Percentiles rank a stretch among this genome's conserved stretches.
phyloP scores from a whole-genome alignment of 2,888 invertebrate species.

The Stramonita haemastoma region DNA sequence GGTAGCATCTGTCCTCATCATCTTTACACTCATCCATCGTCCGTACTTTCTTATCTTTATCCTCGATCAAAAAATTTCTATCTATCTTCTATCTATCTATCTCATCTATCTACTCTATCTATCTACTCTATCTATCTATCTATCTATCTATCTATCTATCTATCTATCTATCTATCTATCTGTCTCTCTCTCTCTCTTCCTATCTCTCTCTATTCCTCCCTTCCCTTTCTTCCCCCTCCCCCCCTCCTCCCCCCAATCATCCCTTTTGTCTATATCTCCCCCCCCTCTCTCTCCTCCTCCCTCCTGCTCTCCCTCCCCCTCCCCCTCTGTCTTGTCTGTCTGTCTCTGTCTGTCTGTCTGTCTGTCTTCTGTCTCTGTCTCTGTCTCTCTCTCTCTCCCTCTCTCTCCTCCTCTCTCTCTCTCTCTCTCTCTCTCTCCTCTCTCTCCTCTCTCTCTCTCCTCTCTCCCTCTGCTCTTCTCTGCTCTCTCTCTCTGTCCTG shows the following conservation, averaged over 20 bases:
- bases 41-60: too few species aligned
- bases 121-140: background rate
- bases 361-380: background rate
- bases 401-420: background rate
- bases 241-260: background rate
- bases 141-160: background rate
- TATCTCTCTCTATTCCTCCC: background rate
- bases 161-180: background rate
- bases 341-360: background rate
- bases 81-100: background rate
- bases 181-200: background rate
- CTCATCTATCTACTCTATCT: background rate
- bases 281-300: background rate
- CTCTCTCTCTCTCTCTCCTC: slow-evolving; percentile 10
- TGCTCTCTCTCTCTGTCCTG: background rate
- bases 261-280: too few species aligned
- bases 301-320: background rate
- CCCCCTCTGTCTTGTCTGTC: background rate
- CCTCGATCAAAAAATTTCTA: too few species aligned
- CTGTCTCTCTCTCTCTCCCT: background rate
- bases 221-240: background rate
- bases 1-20: too few species aligned
- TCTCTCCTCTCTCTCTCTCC: too few species aligned
- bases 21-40: too few species aligned
- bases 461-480: too few species aligned